Evolutionary conservation across 2,113 vertebrate genomes (phyloP).

Genomic region (Seriola rivoliana): DNA sequence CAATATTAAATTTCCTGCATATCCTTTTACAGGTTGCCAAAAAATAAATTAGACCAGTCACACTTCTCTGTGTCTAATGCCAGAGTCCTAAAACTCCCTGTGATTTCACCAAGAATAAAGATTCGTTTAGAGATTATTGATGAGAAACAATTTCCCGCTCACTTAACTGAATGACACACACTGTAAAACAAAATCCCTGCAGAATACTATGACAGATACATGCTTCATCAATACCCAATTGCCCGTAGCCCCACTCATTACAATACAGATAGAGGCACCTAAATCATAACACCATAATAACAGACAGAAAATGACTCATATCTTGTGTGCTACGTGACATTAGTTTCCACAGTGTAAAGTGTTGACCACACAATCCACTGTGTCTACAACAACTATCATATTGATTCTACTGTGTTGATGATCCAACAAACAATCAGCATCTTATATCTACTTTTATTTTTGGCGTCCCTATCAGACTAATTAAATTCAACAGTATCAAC

Average conservation of each 20-base stretch:
- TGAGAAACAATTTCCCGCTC: slow-evolving; percentile 22
- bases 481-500: slow-evolving; percentile 26
- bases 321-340: background rate
- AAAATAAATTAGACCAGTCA: background rate
- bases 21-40: background rate
- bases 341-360: background rate
- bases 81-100: background rate
- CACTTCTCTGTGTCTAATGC: background rate
- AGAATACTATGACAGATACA: slow-evolving; percentile 30
- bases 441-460: background rate
- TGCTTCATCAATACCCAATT: slow-evolving; percentile 45
- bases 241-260: slow-evolving; percentile 45
- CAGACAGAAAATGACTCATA: slow-evolving; percentile 8
- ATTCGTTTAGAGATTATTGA: slow-evolving; percentile 10
- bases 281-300: slow-evolving; percentile 39
- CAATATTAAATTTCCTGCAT: background rate
- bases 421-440: background rate
- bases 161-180: slow-evolving; percentile 25
- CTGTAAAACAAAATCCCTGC: slow-evolving; percentile 34
- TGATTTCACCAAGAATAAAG: background rate
- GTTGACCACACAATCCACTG: slow-evolving; percentile 5
- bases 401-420: background rate
- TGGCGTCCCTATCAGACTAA: background rate
- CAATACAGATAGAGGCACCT: slow-evolving; percentile 31
- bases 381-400: background rate